Evolutionary conservation across 2,797 vertebrate genomes (phyloP), one percentile per base, ranked within the genome.

Genomic region (Mycteria americana): DNA sequence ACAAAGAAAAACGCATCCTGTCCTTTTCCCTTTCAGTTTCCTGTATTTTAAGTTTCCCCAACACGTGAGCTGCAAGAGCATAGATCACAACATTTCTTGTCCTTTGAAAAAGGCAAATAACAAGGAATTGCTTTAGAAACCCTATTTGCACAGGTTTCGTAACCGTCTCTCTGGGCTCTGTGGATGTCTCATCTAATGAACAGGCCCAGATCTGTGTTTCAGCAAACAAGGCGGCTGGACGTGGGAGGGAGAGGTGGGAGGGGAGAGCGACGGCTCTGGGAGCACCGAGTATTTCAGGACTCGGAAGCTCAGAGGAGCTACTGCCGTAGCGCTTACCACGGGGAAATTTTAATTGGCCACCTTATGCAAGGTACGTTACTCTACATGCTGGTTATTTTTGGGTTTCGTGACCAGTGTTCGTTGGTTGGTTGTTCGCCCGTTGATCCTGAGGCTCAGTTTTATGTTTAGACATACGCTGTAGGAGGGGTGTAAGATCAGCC

Each of bases 171-270:
- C 39, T 0, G 27, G 77, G 76, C 86, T 27, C 74, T 21, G 64
- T 51, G 78, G 78, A 70, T 93, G 89, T 64, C 84, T 85, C 59
- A 5, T 18, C 39, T 56, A 46, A 68, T 19, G 74, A 83, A 80
- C 93, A 94, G 83, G 94, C 85, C 75, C 67, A 64, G 86, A 77
- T 90, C 62, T 83, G 81, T 57, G 78, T 57, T 74, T 53, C n/a
- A n/a, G 77, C 67, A 63, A 37, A 83, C 13, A 53, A 93, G 88
- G 88, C 12, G 84, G 67, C 48, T 75, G 64, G 67, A 39, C 1
- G 85, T 87, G 91, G 91, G 91, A 91, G 95, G 95, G 63, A 63
- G 72, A 62, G 37, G 85, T 62, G 91, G 95, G 95, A 91, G 96
- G 78, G 53, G 81, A 85, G 28, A 79, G 33, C 22, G 2, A n/a